phyloP scores from a whole-genome alignment of 2,888 invertebrate genomes.

The Heliconius erato region DNA sequence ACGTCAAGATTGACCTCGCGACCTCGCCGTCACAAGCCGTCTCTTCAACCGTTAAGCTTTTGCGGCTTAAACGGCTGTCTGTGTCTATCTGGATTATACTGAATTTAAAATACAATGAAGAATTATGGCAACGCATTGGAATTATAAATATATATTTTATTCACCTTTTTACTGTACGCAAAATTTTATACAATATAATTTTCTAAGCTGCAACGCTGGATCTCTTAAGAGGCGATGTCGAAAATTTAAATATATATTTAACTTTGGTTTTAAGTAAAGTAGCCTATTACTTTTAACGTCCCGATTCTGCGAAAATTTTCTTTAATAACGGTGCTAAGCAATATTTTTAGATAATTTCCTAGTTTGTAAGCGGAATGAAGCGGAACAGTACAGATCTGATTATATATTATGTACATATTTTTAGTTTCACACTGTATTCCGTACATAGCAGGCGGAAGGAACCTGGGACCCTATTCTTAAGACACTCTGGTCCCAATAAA shows the following conservation, averaged over 20 bases:
- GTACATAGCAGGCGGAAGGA: too few relatives aligned
- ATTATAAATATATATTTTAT: constrained; percentile 21
- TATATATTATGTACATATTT: too few relatives aligned
- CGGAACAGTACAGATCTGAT: too few relatives aligned
- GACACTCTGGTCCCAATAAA: too few relatives aligned
- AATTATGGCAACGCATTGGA: neutral
- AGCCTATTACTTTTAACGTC: constrained; percentile 78
- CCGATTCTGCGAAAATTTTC: constrained; percentile 62
- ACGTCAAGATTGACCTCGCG: constrained; percentile 29
- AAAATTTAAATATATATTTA: constrained; percentile 86
- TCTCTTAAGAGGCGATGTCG: constrained; percentile 68
- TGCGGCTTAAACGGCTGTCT: constrained; percentile 23
- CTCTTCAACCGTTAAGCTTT: constrained; percentile 31
- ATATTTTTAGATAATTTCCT: too few relatives aligned
- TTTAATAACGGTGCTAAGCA: too few relatives aligned
- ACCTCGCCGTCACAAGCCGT: constrained; percentile 29
- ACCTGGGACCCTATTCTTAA: too few relatives aligned
- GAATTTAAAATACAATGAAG: constrained; percentile 20
- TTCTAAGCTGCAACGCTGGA: constrained; percentile 74
- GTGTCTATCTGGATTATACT: constrained; percentile 30
- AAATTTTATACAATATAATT: constrained; percentile 57
- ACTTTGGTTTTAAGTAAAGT: constrained; percentile 83
- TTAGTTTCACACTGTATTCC: too few relatives aligned
- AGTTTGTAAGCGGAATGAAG: too few relatives aligned
- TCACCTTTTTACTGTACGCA: constrained; percentile 45